Percentiles rank a stretch among this genome's conserved stretches.
Conservation (phyloP, 2,888 invertebrate species). For the Nomada lathburiana region DNA sequence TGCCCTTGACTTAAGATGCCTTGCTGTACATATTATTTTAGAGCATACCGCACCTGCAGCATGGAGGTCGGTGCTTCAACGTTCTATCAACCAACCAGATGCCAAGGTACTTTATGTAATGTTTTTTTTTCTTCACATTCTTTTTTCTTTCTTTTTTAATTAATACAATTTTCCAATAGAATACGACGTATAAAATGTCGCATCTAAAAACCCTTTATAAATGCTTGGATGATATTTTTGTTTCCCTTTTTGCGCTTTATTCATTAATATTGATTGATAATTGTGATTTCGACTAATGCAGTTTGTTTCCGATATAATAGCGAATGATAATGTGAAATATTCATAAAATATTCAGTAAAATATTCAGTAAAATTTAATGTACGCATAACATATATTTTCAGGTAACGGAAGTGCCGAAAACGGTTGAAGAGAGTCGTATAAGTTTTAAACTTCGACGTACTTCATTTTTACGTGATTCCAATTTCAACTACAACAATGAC, state of each 20-base stretch:
- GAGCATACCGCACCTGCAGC: conserved; percentile 82
- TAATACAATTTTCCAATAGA: conserved; percentile 1
- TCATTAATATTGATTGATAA: conserved; percentile 26
- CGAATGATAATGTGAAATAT: background rate
- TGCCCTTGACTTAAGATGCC: conserved; percentile 64
- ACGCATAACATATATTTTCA: conserved; percentile 59
- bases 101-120: conserved; percentile 79
- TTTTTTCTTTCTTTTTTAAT: conserved; percentile 47
- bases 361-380: background rate
- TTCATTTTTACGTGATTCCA: conserved; percentile 83
- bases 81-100: conserved; percentile 80
- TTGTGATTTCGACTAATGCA: background rate
- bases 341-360: too few relatives aligned
- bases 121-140: conserved; percentile 54
- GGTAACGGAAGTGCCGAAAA: conserved; percentile 83
- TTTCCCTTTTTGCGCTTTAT: conserved; percentile 34
- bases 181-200: background rate
- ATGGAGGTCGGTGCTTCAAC: conserved; percentile 84
- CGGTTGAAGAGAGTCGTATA: conserved; percentile 80
- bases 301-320: conserved; percentile 5
- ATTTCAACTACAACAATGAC: conserved; percentile 83
- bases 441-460: conserved; percentile 82
- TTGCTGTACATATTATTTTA: conserved; percentile 81
- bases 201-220: conserved; percentile 4
- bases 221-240: conserved; percentile 19